Evolutionary conservation across 1,140 invertebrate genomes (phyloP).

Genomic region (Drosophila tropicalis): DNA sequence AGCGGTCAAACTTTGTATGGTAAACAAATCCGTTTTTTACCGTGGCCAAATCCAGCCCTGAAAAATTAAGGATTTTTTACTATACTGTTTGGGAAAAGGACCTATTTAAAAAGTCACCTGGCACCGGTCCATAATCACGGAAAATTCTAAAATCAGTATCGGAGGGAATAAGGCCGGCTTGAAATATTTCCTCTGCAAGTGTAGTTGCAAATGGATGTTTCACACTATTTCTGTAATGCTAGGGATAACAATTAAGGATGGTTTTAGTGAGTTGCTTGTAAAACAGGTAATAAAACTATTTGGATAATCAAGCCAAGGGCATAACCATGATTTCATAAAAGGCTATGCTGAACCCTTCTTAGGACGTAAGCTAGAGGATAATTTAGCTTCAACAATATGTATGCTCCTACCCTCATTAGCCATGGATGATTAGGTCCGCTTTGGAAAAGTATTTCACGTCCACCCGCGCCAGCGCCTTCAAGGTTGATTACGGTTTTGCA

Average conservation of each 20-base stretch:
- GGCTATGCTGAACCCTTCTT: background rate
- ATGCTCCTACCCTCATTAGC: slow-evolving; percentile 90
- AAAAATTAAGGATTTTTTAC: no score
- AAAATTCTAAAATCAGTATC: slow-evolving; percentile 95
- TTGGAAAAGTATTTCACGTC: slow-evolving; percentile 97
- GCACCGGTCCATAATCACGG: slow-evolving; percentile 86
- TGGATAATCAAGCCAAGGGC: no score
- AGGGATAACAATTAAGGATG: background rate
- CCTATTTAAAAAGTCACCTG: slow-evolving; percentile 54
- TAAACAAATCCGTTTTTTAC: slow-evolving; percentile 96
- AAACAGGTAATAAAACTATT: no score
- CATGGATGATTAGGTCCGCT: slow-evolving; percentile 95
- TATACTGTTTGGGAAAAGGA: background rate
- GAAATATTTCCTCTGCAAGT: slow-evolving; percentile 92
- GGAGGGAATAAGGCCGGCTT: slow-evolving; percentile 92
- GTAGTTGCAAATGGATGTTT: slow-evolving; percentile 92
- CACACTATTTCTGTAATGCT: slow-evolving; percentile 91
- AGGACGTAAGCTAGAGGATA: no score
- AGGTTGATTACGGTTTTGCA: slow-evolving; percentile 94
- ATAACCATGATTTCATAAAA: no score
- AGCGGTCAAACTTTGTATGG: slow-evolving; percentile 92
- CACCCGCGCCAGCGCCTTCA: slow-evolving; percentile 94
- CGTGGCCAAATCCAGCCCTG: slow-evolving; percentile 93
- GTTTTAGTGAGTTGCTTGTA: no score
- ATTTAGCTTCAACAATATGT: slow-evolving; percentile 61